Base-by-base conservation (phyloP, 2,113 vertebrate genomes). In the Corydoras sp. region DNA sequence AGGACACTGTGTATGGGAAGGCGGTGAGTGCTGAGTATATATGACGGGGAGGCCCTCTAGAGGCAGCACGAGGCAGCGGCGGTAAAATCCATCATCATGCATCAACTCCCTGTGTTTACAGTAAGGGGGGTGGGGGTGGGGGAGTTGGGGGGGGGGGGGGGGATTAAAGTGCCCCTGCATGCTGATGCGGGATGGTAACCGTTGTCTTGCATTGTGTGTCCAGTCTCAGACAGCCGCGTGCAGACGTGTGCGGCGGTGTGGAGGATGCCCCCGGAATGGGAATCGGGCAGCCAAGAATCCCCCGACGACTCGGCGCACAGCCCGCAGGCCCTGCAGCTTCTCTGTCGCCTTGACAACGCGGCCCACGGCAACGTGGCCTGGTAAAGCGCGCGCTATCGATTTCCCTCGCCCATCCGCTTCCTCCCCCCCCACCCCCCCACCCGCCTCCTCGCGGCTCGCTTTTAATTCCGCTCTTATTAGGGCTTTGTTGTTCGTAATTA, bases 181-280 rank as follows among this genome's bases (percentile, higher is more conserved):
- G 18, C 18, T 51, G 49, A 51, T 51, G 49, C 2, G 49, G 11
- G 49, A 51, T 51, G 7, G 7, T 9, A 51, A 51, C 49, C 7
- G 49, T 51, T 51, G 7, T 9, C 7, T 51, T 51, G 49, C 11
- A 2, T 51, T 69, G 73, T 75, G 51, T 78, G 29, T 53, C 56
- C 88, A 98, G 97, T 92, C 86, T 92, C 90, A 70, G 95, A 99
- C 88, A 92, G 92, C 83, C 91, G 91, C 83, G 93, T 98, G 89
- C 85, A 92, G 86, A 94, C 93, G 54, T 95, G 92, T 80, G 95
- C 93, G 0, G 92, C 96, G 10, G 92, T 98, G 81, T 99, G 96
- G 96, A 92, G 93, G 88, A 98, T 98, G 93, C 97, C 97, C 48
- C 90, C 88, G 65, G 94, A 95, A 85, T 91, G 94, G 92, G 95